Percentiles rank a stretch among this genome's conserved stretches.
phyloP scores from a whole-genome alignment of 1,140 invertebrate genomes.

The Ptiloglossa arizonensis region DNA sequence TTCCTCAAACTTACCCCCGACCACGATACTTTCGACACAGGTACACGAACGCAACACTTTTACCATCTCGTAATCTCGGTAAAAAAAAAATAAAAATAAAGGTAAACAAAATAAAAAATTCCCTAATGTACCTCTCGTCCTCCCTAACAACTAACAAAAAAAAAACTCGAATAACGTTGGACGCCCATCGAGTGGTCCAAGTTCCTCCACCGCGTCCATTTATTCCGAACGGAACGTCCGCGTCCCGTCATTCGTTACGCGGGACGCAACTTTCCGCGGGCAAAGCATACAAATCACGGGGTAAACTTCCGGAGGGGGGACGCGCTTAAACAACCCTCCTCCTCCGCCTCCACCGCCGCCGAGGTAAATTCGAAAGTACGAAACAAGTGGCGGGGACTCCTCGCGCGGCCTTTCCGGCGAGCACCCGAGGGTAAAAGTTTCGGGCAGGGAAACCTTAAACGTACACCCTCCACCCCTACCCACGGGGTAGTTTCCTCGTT shows the following conservation, averaged over 20 bases:
- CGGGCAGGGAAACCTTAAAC: conserved; percentile 53
- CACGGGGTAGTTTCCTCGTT: conserved; percentile 65
- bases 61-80: no score
- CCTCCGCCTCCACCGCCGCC: conserved; percentile 9
- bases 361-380: conserved; percentile 61
- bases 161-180: no score
- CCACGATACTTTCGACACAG: no score
- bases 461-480: conserved; percentile 37
- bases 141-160: no score
- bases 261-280: conserved; percentile 56
- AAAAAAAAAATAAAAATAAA: no score
- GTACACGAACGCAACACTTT: no score
- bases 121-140: no score
- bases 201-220: conserved; percentile 5
- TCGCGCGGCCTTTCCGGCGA: conserved; percentile 11
- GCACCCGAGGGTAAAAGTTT: conserved; percentile 47
- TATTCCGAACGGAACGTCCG: conserved; percentile 19
- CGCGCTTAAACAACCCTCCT: conserved; percentile 57
- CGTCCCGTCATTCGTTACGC: conserved; percentile 39
- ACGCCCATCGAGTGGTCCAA: no score
- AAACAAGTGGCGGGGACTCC: conserved; percentile 64
- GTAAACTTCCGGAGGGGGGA: conserved; percentile 56
- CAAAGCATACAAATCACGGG: conserved; percentile 63
- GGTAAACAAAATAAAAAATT: no score
- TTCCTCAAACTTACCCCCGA: no score